Conservation (phyloP, 1,140 invertebrate species). For the Drosophila sulfurigaster region DNA sequence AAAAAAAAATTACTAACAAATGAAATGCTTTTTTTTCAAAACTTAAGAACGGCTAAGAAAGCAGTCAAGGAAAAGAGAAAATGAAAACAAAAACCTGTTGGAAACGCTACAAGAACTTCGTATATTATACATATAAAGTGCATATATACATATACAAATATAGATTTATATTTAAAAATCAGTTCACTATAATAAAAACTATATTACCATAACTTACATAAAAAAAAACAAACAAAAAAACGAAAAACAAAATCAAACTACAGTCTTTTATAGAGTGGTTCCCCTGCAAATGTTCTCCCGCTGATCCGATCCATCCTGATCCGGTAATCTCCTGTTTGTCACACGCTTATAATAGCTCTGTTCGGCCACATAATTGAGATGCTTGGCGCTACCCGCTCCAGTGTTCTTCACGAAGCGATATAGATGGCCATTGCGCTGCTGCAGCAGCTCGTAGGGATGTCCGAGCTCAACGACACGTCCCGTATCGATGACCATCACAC, state of each 20-base stretch:
- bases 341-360: slow-evolving; percentile 77
- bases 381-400: slow-evolving; percentile 66
- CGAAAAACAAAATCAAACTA: slow-evolving; percentile 29
- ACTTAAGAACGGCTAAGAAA: slow-evolving; percentile 43
- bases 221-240: slow-evolving; percentile 48
- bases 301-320: background rate
- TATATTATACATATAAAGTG: slow-evolving; percentile 71
- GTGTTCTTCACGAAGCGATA: slow-evolving; percentile 79
- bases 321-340: slow-evolving; percentile 18
- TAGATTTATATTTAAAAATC: slow-evolving; percentile 77
- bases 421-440: slow-evolving; percentile 86
- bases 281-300: slow-evolving; percentile 41
- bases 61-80: slow-evolving; percentile 27
- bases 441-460: slow-evolving; percentile 88
- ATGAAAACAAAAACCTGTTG: slow-evolving; percentile 18
- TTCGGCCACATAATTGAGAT: slow-evolving; percentile 67
- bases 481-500: slow-evolving; percentile 90
- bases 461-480: slow-evolving; percentile 90
- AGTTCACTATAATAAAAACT: slow-evolving; percentile 83
- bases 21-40: slow-evolving; percentile 70
- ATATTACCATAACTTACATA: slow-evolving; percentile 75
- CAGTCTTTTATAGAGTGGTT: slow-evolving; percentile 73
- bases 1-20: slow-evolving; percentile 35
- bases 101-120: slow-evolving; percentile 51
- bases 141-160: slow-evolving; percentile 72